Evolutionary conservation across 2,797 vertebrate genomes (phyloP), one percentile per base, ranked within the genome.

Genomic region (Loriculus beryllinus): DNA sequence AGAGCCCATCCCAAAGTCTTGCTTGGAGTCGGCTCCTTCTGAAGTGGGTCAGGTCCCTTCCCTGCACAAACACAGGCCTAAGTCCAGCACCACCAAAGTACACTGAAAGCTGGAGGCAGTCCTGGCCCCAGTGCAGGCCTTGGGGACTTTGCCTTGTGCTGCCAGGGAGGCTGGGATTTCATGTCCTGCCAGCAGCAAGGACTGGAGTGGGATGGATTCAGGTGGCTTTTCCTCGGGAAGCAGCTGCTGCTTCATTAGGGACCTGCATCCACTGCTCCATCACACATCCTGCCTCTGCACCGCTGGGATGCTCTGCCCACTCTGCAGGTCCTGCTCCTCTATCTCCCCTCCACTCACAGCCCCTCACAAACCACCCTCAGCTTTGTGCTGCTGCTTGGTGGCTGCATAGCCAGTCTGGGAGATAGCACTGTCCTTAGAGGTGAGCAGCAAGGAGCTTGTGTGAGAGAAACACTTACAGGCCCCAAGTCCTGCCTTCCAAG

Each of bases 21-120:
- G 0, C 12, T 29, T 23, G 35, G 65, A 54, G 48, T n/a, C 1
- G 2, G 64, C 54, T n/a, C 42, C 63, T 35, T 87, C 52, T 91
- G 60, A 90, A 88, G 69, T 6, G 42, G 54, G 65, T 92, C 91
- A 76, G 31, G 59, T 71, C 85, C 85, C 48, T 65, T 52, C 62
- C 72, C 82, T 91, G 87, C 39, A 35, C 85, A 95, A 94, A 92
- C 80, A 91, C 45, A 31, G 91, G 59, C 62, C 72, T 68, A 72
- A 91, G 54, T 91, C 69, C 40, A 9, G 70, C 85, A 90, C 80
- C 87, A 54, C 69, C 93, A 91, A 93, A 86, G 95, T 78, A 90
- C 88, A 75, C 69, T 6, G 65, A 49, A 14, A 39, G 35, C 56
- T 85, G 72, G 52, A 80, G 48, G 76, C 77, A 67, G 35, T 23